A percentile compares a stretch with the other conserved stretches of the same genome.
These are phyloP conservation scores for Huso huso DNA, from an alignment of 2,797 vertebrate genomes.

Conservation along the genomic window DNA sequence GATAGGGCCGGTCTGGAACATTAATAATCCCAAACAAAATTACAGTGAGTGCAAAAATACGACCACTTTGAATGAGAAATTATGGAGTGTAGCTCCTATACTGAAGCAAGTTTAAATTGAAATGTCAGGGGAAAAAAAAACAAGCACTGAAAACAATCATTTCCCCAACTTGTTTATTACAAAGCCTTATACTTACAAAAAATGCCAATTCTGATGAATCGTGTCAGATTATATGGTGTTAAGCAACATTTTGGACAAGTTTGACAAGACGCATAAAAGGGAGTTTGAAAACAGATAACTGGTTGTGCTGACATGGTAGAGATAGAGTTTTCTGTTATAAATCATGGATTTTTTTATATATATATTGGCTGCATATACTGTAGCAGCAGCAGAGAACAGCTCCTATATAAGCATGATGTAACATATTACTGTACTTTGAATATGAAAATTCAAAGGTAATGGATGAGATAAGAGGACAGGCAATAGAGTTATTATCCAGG, in stretches of 20 bases:
- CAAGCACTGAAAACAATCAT: not conserved
- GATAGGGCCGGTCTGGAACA: not conserved
- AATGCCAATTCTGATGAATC: not conserved
- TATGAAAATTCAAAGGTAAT: no score
- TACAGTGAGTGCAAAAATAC: not conserved
- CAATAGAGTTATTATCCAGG: no score
- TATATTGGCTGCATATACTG: not conserved
- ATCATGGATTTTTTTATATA: no score
- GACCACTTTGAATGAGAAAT: not conserved
- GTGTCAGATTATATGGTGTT: constrained; percentile 1
- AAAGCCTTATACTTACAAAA: not conserved
- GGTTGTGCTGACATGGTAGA: no score
- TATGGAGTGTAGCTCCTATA: not conserved
- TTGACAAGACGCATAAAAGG: no score
- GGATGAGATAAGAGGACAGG: no score
- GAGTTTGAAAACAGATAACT: no score
- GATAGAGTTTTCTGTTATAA: no score
- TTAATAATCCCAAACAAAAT: not conserved
- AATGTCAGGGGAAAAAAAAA: not conserved
- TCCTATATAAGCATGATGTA: no score
- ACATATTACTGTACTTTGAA: no score
- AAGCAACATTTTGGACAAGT: not conserved
- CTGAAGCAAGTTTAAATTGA: not conserved
- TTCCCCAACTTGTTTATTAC: not conserved
- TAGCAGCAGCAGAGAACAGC: not conserved